Evolutionary conservation across 2,113 vertebrate species (phyloP).

Genomic region (Rhombomys opimus): DNA sequence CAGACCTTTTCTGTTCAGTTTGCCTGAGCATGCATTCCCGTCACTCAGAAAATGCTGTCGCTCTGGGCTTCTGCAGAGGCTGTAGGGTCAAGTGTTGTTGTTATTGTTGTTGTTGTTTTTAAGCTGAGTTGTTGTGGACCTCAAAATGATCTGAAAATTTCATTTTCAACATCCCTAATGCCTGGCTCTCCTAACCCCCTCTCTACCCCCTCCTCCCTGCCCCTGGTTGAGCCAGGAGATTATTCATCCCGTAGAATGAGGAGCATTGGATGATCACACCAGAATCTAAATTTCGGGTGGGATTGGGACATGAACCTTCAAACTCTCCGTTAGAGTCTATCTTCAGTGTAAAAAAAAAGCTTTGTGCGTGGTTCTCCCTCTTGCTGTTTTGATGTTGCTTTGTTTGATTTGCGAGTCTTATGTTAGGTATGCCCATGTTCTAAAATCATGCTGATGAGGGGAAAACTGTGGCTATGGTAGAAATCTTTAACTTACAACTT

Average conservation of each 20-base stretch:
- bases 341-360: conserved; percentile 29
- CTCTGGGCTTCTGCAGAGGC: not conserved
- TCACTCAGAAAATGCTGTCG: conserved; percentile 50
- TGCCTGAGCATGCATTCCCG: not conserved
- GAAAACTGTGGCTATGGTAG: not conserved
- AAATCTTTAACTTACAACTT: not conserved
- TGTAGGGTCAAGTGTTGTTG: conserved; percentile 6
- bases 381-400: not conserved
- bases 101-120: not conserved
- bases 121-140: conserved; percentile 42
- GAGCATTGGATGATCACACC: not conserved
- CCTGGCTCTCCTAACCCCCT: not conserved
- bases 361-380: not conserved
- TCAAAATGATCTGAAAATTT: conserved; percentile 55
- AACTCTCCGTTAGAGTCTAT: not conserved
- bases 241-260: not conserved
- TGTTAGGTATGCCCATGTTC: conserved; percentile 38
- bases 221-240: not conserved
- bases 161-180: not conserved
- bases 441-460: not conserved
- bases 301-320: not conserved
- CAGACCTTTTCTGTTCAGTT: not conserved
- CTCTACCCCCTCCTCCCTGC: not conserved
- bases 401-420: conserved; percentile 26
- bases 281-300: not conserved